Percentiles rank a stretch among this genome's conserved stretches.
These are phyloP conservation scores for Artibeus jamaicensis DNA, from an alignment of 2,797 vertebrate genomes.

Conservation along the genomic window DNA sequence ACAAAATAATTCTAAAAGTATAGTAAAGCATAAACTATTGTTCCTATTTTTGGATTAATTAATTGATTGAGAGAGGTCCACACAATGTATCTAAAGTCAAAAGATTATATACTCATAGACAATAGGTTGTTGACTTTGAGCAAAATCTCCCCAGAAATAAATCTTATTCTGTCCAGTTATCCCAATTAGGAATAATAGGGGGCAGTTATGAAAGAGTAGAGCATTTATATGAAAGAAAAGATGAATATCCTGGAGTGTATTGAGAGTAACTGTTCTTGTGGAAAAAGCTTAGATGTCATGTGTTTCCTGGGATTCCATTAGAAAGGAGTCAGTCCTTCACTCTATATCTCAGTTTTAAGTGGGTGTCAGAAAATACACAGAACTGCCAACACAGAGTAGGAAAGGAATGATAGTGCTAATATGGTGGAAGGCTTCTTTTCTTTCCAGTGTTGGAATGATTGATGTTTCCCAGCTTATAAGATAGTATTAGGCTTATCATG, in stretches of 20 bases:
- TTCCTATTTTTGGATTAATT: not conserved
- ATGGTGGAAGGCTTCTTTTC: not conserved
- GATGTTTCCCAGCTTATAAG: not conserved
- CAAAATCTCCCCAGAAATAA: not conserved
- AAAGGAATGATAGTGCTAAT: not conserved
- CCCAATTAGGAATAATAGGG: not conserved
- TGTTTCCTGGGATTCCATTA: not conserved
- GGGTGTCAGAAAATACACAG: not conserved
- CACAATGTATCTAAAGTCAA: not conserved
- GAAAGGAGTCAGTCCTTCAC: not conserved
- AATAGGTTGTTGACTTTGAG: not conserved
- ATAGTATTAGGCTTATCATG: not conserved
- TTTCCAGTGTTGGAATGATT: not conserved
- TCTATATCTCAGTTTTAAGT: not conserved
- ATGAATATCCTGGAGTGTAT: not conserved
- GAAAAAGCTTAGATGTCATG: not conserved
- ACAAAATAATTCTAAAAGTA: slow-evolving; percentile 7
- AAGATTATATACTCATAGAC: not conserved
- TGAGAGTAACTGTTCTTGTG: not conserved
- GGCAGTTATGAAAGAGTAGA: not conserved
- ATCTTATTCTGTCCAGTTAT: not conserved
- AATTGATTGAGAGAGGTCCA: not conserved
- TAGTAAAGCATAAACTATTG: not conserved
- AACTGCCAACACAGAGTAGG: not conserved
- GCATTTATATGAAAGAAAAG: not conserved